Base-by-base conservation (phyloP, 2,797 vertebrate species). In the Numenius phaeopus region DNA sequence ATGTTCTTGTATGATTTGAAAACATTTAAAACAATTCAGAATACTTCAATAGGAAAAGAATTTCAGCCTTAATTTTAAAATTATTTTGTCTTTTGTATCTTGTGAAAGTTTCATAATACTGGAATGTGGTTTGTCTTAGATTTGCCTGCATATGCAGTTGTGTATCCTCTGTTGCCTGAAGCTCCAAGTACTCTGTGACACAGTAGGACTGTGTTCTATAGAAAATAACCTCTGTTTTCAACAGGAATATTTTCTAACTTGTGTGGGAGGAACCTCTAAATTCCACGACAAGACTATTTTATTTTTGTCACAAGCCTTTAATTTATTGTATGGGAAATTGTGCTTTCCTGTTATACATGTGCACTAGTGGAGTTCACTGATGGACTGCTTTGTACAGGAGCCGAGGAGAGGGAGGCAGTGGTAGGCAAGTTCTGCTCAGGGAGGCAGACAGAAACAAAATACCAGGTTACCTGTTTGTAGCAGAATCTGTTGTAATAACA, bases 61-160 rank as follows among this genome's bases (percentile, higher is more conserved):
- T 78, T 89, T 83, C 49, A 54, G 21, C 37, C 24, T 58, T 49
- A 49, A 39, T 89, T 94, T 66, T 10, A 71, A 71, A 92, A 55
- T 14, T 57, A 19, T 39, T 89, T 76, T 89, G 27, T 83, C 30
- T 67, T 72, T 55, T 37, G 3, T 77, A 6, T 80, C 73, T 61
- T 7, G 15, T 42, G 57, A 52, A 88, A 75, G 34, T 37, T 69
- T 34, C 9, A 2, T 90, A 21, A 17, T 66, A 17, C 6, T 85
- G 22, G 64, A 64, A 77, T 70, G 7, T 34, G 34, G 44, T 71
- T 95, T 80, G 13, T 49, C 50, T 83, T 64, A 52, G 55, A 39
- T 71, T 86, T 91, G 18, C 26, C 17, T 39, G 13, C 0, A 0
- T 40, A 7, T 40, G 4, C 17, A 19, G 14, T 69, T 71, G 10